A percentile compares a stretch with the other conserved stretches of the same genome.
phyloP scores from a whole-genome alignment of 2,797 vertebrate genomes.

The Eremophila alpestris region DNA sequence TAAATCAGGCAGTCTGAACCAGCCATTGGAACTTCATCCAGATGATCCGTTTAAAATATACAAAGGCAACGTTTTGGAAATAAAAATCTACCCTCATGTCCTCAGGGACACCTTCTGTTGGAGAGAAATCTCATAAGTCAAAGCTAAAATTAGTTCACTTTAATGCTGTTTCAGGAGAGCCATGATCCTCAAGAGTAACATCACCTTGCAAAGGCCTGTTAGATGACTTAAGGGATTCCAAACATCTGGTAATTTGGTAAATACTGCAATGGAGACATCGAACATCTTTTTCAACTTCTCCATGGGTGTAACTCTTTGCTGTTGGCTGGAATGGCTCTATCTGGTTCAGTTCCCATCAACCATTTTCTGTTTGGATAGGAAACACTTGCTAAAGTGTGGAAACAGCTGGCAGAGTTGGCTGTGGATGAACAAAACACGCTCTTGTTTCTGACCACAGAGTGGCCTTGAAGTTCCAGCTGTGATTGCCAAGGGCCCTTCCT shows the following conservation, averaged over 20 bases:
- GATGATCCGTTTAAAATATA: constrained; percentile 47
- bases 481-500: background rate
- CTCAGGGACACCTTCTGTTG: constrained; percentile 44
- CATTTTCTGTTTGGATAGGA: constrained; percentile 11
- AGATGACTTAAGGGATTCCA: constrained; percentile 32
- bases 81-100: constrained; percentile 22
- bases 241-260: constrained; percentile 50
- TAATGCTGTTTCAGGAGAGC: constrained; percentile 45
- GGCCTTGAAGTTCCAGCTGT: background rate
- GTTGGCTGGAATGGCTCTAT: background rate
- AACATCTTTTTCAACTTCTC: constrained; percentile 40
- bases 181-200: constrained; percentile 18
- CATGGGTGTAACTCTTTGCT: background rate
- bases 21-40: constrained; percentile 38
- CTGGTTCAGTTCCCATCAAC: background rate
- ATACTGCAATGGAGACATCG: constrained; percentile 19
- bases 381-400: constrained; percentile 43
- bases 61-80: constrained; percentile 50
- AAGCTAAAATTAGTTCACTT: constrained; percentile 61
- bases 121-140: constrained; percentile 46
- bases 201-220: background rate
- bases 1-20: constrained; percentile 49
- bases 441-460: constrained; percentile 45
- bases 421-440: background rate
- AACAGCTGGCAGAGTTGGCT: constrained; percentile 49